Conservation (phyloP, 2,113 vertebrate species). For the Oncorhynchus masou region DNA sequence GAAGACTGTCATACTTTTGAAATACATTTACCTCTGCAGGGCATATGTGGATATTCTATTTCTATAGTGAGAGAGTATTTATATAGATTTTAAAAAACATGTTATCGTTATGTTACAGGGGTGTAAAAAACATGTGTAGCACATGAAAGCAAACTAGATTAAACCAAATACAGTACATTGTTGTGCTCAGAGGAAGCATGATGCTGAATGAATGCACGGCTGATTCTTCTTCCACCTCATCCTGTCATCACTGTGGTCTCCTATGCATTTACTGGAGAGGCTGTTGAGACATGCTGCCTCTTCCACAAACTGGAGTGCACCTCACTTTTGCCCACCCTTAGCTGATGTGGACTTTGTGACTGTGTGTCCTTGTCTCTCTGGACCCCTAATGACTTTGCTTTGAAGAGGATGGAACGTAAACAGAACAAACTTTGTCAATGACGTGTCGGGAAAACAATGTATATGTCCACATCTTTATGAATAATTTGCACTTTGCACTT, state of each 20-base stretch:
- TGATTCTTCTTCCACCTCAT: conserved; percentile 53
- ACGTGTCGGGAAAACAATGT: conserved; percentile 38
- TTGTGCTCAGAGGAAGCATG: conserved; percentile 58
- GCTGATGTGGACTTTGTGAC: background rate
- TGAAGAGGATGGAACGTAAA: conserved; percentile 1
- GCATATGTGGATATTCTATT: conserved; percentile 55
- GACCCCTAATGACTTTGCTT: background rate
- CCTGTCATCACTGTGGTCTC: conserved; percentile 66
- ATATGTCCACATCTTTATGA: conserved; percentile 38
- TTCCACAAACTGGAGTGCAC: background rate
- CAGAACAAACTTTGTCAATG: conserved; percentile 32
- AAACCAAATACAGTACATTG: conserved; percentile 61
- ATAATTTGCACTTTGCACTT: conserved; percentile 51
- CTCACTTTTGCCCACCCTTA: background rate
- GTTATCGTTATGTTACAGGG: conserved; percentile 17
- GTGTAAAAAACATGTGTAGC: background rate
- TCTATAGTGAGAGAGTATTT: conserved; percentile 40
- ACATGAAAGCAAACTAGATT: conserved; percentile 19
- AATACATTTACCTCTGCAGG: conserved; percentile 46
- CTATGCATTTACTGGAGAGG: conserved; percentile 63
- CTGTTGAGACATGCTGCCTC: conserved; percentile 10
- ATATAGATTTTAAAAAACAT: conserved; percentile 23
- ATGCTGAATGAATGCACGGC: conserved; percentile 43
- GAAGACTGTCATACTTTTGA: conserved; percentile 44
- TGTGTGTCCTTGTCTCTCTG: background rate